Base-by-base conservation (phyloP, 2,888 invertebrate genomes). In the Pandemis heparana region DNA sequence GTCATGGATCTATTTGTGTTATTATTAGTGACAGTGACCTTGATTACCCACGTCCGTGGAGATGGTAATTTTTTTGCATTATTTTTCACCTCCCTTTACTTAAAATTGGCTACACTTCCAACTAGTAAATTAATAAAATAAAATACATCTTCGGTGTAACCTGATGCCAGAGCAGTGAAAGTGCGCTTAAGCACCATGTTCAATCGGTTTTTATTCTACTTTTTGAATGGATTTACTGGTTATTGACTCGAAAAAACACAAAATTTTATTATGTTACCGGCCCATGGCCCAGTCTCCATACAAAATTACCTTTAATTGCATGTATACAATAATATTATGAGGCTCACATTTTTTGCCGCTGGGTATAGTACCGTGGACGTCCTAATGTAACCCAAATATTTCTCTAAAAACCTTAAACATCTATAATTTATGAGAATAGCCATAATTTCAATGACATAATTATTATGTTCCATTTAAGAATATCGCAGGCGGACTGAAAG, bases 1-100 rank as follows among this genome's bases (percentile, higher is more conserved):
- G 82, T 79, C 66, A 79, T 82, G 80, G 75, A 76, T 71, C 71
- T 68, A 67, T 66, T 74, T 65, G 75, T 79, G 74, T 69, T 79
- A 71, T 78, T 79, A 70, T 77, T 79, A 70, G 75, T 81, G 67
- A 14, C 79, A 63, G 63, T 79, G 68, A 64, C 77, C 59, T 68
- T 80, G 39, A 78, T 82, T 70, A 53, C 79, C 51, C 71, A 63
- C 75, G 70, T 66, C 69, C 69, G 53, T 70, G 81, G 78, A 72
- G 75, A 79, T 39, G 71, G 77, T 62, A 70, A 59, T 43, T 76
- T 81, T 80, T 75, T 82, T 80, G 60, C 14, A 53, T 9, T 41
- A 59, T 53, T 63, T 70, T 1, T 60, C 16, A 39, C 41, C 2
- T 12, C 43, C 43, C 12, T 43, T 10, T 10, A 56, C 23, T 56